Conservation (phyloP, 2,888 invertebrate species). For the Xanthia icteritia region DNA sequence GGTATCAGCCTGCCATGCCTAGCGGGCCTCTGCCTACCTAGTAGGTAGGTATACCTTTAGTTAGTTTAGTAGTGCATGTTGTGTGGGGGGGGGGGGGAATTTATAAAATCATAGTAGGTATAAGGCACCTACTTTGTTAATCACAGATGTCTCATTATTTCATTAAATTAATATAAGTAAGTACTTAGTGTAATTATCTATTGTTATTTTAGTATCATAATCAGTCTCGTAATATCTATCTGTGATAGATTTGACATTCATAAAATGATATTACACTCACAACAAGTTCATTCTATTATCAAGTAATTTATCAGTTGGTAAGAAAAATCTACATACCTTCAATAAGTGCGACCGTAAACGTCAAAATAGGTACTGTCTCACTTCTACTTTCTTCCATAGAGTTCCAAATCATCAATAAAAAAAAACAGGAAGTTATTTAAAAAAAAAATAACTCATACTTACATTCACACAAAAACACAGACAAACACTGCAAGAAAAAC, state of each 20-base stretch:
- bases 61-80: neutral
- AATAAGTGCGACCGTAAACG: neutral
- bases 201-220: slow-evolving; percentile 5
- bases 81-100: neutral
- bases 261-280: neutral
- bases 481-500: slow-evolving; percentile 4
- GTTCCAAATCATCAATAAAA: neutral
- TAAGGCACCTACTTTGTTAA: neutral
- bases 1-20: too few relatives aligned
- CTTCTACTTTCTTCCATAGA: neutral
- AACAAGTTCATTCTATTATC: neutral
- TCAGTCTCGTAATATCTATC: neutral
- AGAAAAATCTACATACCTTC: neutral
- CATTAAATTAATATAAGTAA: neutral
- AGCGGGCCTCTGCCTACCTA: too few relatives aligned
- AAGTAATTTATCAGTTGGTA: neutral
- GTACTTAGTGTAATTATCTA: neutral
- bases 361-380: neutral
- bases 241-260: neutral
- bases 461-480: slow-evolving; percentile 28
- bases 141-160: neutral
- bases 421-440: neutral
- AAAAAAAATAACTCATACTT: slow-evolving; percentile 21
- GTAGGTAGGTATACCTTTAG: too few relatives aligned
- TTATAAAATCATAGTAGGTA: neutral